These are phyloP conservation scores for Muscicapa comitata DNA, from an alignment of 2,797 vertebrate genomes.

Conservation along the genomic window DNA sequence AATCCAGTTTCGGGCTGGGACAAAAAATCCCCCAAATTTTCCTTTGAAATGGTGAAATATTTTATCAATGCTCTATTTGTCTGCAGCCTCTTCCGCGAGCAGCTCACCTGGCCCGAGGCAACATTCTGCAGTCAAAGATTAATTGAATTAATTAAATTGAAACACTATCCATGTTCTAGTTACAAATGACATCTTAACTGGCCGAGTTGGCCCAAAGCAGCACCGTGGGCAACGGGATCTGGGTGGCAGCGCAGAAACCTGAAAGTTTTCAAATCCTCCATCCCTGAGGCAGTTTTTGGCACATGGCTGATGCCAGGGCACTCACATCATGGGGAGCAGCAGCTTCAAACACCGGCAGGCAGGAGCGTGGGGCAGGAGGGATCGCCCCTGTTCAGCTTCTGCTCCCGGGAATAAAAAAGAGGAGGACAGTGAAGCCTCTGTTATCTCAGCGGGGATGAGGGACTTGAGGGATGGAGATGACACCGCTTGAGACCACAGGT, in stretches of 20 bases:
- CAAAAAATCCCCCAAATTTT: neutral
- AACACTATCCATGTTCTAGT: neutral
- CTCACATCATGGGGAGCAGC: rapidly evolving
- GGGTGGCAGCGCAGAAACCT: neutral
- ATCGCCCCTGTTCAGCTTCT: neutral
- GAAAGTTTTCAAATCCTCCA: neutral
- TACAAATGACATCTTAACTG: neutral
- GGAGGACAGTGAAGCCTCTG: neutral
- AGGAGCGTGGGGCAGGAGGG: neutral
- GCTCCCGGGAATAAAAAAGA: neutral
- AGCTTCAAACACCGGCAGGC: neutral
- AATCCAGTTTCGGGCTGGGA: neutral
- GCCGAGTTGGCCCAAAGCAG: neutral
- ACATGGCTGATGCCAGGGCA: neutral
- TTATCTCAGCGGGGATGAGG: neutral
- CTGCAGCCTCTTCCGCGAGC: neutral
- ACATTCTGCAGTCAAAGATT: neutral
- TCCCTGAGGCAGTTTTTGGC: rapidly evolving
- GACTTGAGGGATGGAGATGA: neutral
- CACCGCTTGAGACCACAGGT: neutral
- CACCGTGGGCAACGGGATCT: neutral
- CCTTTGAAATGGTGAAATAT: neutral
- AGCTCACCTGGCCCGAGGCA: neutral
- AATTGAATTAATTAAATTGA: neutral
- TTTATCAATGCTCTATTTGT: neutral